Evolutionary conservation across 2,888 invertebrate species (phyloP), one percentile per base, ranked within the genome.

Genomic region (Caenorhabditis uteleia): DNA sequence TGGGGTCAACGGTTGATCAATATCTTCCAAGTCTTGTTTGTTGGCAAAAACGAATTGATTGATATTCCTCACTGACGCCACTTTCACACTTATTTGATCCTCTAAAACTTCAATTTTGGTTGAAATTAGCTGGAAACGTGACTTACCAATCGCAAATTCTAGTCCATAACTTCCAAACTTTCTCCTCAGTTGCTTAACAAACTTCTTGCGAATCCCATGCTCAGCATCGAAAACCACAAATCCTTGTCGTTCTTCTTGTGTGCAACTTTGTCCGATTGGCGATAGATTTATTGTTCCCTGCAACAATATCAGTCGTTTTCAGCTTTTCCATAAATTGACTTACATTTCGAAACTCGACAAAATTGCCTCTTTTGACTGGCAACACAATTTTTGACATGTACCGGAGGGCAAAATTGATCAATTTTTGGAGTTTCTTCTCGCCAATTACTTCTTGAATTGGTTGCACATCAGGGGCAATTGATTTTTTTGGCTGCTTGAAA

Each of bases 241-340:
- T 73, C 89, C 88, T 38, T 91, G 89, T 44, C 98, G 88, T 84
- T 97, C 95, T 33, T 88, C 87, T 77, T 91, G 90, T 2, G 89
- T 89, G 84, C 95, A 97, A 57, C 92, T 93, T 14, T 98, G 88
- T 0, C 98, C 98, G 36, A 95, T 90, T 0, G 98, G 98, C 67
- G 91, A 92, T 16, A 99, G 87, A 83, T 99, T 99, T 66, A 99
- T 87, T 90, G 99, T 46, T 33, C 36, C 46, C 36, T 46, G 31
- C 5, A 33, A 46, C n/a, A n/a, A n/a, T n/a, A n/a, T n/a, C n/a
- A n/a, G n/a, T n/a, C n/a, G n/a, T n/a, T n/a, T 29, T 21, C 6
- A 27, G 21, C 20, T 3, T 34, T 34, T n/a, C 7, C n/a, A n/a
- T n/a, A n/a, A n/a, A 34, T 5, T 34, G 6, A 5, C 20, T 21